These are phyloP conservation scores for Peromyscus attwateri DNA, from an alignment of 2,797 vertebrate genomes.

Conservation along the genomic window DNA sequence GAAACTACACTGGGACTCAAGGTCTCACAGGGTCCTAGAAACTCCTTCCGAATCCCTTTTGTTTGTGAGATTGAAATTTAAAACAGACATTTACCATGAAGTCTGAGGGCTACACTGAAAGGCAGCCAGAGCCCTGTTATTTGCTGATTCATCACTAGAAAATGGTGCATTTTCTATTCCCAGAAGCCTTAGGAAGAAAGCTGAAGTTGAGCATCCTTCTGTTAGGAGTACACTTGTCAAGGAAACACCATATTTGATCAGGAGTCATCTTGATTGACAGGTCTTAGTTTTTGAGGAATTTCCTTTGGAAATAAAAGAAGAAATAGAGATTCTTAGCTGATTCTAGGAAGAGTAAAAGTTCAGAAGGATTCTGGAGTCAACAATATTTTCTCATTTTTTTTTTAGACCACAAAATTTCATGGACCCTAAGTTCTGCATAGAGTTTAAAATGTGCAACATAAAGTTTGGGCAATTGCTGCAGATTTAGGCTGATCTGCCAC, in stretches of 20 bases:
- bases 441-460: background rate
- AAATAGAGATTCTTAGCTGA: background rate
- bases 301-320: background rate
- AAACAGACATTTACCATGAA: background rate
- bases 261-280: background rate
- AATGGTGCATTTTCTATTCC: background rate
- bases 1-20: slow-evolving; percentile 32
- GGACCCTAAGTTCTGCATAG: background rate
- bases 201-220: background rate
- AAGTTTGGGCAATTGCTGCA: background rate
- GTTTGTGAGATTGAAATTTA: background rate
- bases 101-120: background rate
- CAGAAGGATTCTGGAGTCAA: background rate
- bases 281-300: background rate
- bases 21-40: background rate
- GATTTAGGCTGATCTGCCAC: background rate
- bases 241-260: background rate
- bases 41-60: background rate
- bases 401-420: background rate
- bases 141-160: background rate
- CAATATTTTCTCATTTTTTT: background rate
- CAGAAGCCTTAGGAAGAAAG: background rate
- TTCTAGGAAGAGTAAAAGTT: background rate
- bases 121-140: background rate
- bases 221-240: background rate